Evolutionary conservation across 2,797 vertebrate species (phyloP).

Genomic region (Arctocebus calabarensis): DNA sequence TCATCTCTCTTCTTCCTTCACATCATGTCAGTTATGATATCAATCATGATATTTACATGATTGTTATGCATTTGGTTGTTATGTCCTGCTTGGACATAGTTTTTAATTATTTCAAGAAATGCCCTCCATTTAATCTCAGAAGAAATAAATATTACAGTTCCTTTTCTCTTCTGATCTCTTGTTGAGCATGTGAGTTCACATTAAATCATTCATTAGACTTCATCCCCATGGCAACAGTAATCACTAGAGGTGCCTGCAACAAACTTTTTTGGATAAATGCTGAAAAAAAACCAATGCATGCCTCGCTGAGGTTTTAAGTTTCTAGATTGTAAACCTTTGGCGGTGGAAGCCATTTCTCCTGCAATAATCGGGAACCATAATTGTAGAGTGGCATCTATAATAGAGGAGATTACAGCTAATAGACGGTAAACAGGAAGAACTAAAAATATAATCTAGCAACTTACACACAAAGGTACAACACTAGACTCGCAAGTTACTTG

Average conservation of each 20-base stretch:
- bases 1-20: neutral
- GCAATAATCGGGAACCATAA: neutral
- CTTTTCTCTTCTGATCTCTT: neutral
- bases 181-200: neutral
- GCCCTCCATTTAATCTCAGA: neutral
- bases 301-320: neutral
- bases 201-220: neutral
- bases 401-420: neutral
- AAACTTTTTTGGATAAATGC: neutral
- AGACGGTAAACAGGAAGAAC: neutral
- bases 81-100: neutral
- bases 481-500: neutral
- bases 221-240: neutral
- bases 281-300: neutral
- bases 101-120: neutral
- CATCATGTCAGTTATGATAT: neutral
- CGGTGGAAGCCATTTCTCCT: neutral
- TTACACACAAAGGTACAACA: neutral
- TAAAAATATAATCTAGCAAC: neutral
- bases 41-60: neutral
- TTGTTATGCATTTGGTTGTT: neutral
- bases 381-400: neutral
- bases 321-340: neutral
- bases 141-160: neutral
- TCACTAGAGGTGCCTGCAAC: neutral